Conservation (phyloP, 92 coral and sea anemone species). For the Parazoanthus atlanticus region DNA sequence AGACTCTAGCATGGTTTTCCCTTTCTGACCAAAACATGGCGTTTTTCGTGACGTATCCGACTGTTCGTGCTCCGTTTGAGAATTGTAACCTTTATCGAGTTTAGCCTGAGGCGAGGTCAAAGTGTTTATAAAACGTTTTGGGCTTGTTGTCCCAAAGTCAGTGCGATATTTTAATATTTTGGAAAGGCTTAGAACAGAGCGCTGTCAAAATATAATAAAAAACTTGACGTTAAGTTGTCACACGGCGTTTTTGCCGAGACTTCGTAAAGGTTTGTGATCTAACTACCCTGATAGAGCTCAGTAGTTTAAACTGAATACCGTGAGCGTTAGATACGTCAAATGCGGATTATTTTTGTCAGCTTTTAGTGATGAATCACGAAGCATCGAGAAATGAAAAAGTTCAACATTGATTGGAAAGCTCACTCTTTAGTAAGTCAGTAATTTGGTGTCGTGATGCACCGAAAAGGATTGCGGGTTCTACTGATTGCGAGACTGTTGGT, state of each 20-base stretch:
- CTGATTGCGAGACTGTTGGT: not conserved
- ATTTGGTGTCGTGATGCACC: not conserved
- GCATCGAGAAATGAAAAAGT: not conserved
- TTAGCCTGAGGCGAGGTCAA: not conserved
- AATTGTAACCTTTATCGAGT: not conserved
- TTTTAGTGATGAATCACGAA: not conserved
- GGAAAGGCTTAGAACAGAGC: too few relatives aligned
- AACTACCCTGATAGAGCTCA: not conserved
- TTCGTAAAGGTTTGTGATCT: not conserved
- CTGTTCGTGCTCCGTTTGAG: not conserved
- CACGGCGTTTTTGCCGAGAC: not conserved
- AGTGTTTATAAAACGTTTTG: not conserved
- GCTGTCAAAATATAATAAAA: not conserved
- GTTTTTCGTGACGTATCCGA: not conserved
- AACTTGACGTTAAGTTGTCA: not conserved
- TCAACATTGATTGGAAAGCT: not conserved
- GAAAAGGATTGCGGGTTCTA: not conserved
- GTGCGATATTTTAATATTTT: not conserved
- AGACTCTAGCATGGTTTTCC: not conserved
- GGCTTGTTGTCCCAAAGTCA: too few relatives aligned
- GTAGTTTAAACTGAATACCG: not conserved
- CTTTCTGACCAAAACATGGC: too few relatives aligned
- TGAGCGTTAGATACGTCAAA: not conserved
- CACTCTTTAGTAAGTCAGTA: too few relatives aligned
- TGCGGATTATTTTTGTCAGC: too few relatives aligned